A percentile compares a stretch with the other conserved stretches of the same genome.
Evolutionary conservation across 53 echinoderm and acorn worm species (phyloP).

Genomic region (Mesocentrotus franciscanus): DNA sequence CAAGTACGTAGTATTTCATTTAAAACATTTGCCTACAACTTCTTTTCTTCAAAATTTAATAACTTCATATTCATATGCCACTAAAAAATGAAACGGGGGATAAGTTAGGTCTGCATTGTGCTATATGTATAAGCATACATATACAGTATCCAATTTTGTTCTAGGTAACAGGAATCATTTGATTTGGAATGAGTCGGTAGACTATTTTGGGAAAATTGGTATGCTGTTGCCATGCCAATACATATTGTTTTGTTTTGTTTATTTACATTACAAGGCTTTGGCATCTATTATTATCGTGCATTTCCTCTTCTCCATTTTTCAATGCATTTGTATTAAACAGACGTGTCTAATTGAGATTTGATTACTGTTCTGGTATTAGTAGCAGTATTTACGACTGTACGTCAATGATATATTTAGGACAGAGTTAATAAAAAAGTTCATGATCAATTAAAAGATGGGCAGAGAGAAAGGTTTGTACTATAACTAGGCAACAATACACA

Average conservation of each 20-base stretch:
- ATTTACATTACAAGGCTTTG: neutral
- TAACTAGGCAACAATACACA: constrained; percentile 30
- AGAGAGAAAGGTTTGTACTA: constrained; percentile 29
- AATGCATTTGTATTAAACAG: neutral
- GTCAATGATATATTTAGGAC: constrained; percentile 45
- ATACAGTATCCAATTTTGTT: neutral
- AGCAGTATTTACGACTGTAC: neutral
- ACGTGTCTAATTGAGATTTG: constrained; percentile 21
- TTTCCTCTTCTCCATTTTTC: constrained; percentile 2
- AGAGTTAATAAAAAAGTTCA: constrained; percentile 33
- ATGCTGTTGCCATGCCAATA: neutral
- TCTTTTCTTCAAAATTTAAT: too few relatives aligned
- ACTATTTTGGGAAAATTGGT: neutral
- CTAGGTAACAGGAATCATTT: neutral
- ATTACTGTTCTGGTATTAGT: constrained; percentile 26
- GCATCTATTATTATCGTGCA: neutral
- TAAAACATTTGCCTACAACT: too few relatives aligned
- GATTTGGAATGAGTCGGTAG: neutral
- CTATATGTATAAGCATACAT: too few relatives aligned
- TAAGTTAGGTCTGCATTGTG: neutral
- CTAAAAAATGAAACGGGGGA: neutral
- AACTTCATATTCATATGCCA: neutral
- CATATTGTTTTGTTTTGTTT: constrained; percentile 6
- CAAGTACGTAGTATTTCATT: too few relatives aligned
- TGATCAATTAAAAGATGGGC: constrained; percentile 32